Percentiles rank a stretch among this genome's conserved stretches.
These are phyloP conservation scores for Drosophila carrolli DNA, from an alignment of 1,140 invertebrate species.

Conservation along the genomic window DNA sequence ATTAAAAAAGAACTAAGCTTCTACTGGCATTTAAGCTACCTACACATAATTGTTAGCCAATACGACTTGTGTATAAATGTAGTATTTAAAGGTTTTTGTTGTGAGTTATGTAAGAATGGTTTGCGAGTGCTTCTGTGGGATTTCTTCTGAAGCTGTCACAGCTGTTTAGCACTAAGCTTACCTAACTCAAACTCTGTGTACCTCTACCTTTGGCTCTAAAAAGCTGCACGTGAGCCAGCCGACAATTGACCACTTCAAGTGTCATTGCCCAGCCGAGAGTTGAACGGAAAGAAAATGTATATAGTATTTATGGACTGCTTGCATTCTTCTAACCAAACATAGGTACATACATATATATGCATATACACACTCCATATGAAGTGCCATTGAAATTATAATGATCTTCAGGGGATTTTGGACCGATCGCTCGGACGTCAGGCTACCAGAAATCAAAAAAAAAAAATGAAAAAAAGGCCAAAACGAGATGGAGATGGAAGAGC, in stretches of 20 bases:
- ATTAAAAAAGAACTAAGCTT: neutral
- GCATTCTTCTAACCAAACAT: conserved; percentile 67
- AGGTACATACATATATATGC: conserved; percentile 31
- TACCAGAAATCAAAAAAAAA: conserved; percentile 49
- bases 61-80: neutral
- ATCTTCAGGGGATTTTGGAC: conserved; percentile 75
- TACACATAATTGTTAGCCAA: neutral
- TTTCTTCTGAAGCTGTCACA: conserved; percentile 40
- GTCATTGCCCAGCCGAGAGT: conserved; percentile 69
- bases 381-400: conserved; percentile 82
- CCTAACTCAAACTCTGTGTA: conserved; percentile 36
- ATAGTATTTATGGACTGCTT: conserved; percentile 33
- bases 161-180: conserved; percentile 39
- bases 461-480: conserved; percentile 16
- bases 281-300: conserved; percentile 23
- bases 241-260: conserved; percentile 56
- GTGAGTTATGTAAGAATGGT: conserved; percentile 16
- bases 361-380: conserved; percentile 46
- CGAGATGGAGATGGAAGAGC: conserved; percentile 22
- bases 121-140: conserved; percentile 27
- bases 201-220: neutral
- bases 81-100: conserved; percentile 4
- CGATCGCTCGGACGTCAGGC: conserved; percentile 65
- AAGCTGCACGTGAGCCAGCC: conserved; percentile 41
- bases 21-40: neutral